These are phyloP conservation scores for Nannobrachium achirus DNA, from an alignment of 2,113 vertebrate species.

Conservation along the genomic window DNA sequence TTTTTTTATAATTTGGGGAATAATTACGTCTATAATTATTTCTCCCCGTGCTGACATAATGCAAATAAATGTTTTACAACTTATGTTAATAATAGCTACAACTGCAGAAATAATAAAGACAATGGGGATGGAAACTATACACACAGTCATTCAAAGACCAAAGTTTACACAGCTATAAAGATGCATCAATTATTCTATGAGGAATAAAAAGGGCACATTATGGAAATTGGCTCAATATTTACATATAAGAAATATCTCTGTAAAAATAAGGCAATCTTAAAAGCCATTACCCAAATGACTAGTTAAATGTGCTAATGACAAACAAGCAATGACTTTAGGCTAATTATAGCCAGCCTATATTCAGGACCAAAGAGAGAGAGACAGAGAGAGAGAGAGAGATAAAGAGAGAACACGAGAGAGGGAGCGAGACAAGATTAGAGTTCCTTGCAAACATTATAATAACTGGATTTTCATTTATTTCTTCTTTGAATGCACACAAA, in stretches of 20 bases:
- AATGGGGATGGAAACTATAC: slow-evolving; percentile 63
- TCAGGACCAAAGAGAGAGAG: slow-evolving; percentile 33
- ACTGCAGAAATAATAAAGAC: slow-evolving; percentile 71
- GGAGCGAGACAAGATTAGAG: slow-evolving; percentile 22
- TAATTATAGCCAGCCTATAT: slow-evolving; percentile 65
- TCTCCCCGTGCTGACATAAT: slow-evolving; percentile 73
- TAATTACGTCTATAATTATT: slow-evolving; percentile 58
- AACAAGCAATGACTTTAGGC: slow-evolving; percentile 71
- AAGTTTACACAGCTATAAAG: slow-evolving; percentile 75
- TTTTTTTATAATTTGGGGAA: slow-evolving; percentile 27
- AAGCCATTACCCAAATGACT: slow-evolving; percentile 77
- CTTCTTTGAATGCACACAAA: slow-evolving; percentile 54
- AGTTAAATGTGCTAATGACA: slow-evolving; percentile 74
- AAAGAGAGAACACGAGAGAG: slow-evolving; percentile 4
- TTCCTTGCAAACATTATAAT: slow-evolving; percentile 50
- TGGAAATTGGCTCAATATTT: slow-evolving; percentile 78
- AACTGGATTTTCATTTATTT: slow-evolving; percentile 38
- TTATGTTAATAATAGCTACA: slow-evolving; percentile 75
- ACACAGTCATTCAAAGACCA: slow-evolving; percentile 70
- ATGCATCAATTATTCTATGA: slow-evolving; percentile 72
- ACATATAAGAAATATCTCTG: slow-evolving; percentile 70
- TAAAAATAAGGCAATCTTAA: slow-evolving; percentile 73
- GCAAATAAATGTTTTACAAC: slow-evolving; percentile 73
- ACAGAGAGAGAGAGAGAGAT: slow-evolving; percentile 13
- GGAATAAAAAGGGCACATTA: slow-evolving; percentile 75